Evolutionary conservation across 2,113 vertebrate species (phyloP).

Genomic region (Pipa parva): DNA sequence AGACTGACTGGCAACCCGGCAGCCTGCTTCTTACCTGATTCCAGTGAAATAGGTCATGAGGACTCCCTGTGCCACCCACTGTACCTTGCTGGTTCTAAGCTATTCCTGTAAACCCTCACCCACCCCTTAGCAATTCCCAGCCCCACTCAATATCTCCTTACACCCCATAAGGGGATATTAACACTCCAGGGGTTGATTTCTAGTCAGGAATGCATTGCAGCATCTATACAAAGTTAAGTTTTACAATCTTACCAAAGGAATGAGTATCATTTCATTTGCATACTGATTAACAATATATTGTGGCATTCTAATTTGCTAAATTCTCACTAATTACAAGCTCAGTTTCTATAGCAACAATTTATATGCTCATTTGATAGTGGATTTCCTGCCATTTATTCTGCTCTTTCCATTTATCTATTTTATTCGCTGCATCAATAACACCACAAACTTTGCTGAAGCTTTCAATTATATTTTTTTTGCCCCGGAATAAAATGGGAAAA

Average conservation of each 20-base stretch:
- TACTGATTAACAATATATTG: conserved; percentile 49
- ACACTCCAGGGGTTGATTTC: too few relatives aligned
- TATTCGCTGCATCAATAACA: conserved; percentile 51
- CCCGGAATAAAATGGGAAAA: too few relatives aligned
- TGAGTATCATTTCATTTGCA: conserved; percentile 42
- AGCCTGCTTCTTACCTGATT: too few relatives aligned
- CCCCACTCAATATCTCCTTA: too few relatives aligned
- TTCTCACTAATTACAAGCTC: conserved; percentile 48
- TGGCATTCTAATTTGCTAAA: conserved; percentile 49
- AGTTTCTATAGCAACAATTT: conserved; percentile 53
- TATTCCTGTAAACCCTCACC: too few relatives aligned
- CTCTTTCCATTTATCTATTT: conserved; percentile 51
- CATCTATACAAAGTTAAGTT: conserved; percentile 25
- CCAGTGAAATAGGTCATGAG: too few relatives aligned
- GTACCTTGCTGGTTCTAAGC: too few relatives aligned
- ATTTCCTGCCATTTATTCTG: conserved; percentile 47
- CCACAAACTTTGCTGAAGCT: conserved; percentile 47
- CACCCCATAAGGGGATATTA: too few relatives aligned
- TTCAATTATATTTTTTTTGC: too few relatives aligned
- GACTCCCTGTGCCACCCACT: too few relatives aligned
- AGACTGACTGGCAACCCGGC: too few relatives aligned
- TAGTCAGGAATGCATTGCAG: conserved; percentile 4
- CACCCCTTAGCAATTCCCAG: too few relatives aligned
- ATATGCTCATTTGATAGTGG: conserved; percentile 53
- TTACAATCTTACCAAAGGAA: conserved; percentile 40